Conservation (phyloP, 2,888 invertebrate species). For the Pandemis corylana region DNA sequence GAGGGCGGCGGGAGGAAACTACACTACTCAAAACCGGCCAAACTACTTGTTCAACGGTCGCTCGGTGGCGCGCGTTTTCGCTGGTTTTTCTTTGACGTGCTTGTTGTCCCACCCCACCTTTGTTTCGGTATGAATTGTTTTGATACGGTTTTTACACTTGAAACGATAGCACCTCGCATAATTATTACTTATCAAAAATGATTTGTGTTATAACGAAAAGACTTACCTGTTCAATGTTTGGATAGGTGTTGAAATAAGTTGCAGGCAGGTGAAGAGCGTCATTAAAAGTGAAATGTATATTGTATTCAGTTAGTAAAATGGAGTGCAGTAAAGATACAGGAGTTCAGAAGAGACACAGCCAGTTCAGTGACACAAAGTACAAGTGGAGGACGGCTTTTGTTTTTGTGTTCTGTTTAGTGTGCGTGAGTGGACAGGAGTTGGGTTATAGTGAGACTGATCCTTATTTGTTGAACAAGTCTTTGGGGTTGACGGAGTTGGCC, state of each 20-base stretch:
- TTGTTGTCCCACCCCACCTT: conserved; percentile 68
- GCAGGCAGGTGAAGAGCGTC: conserved; percentile 61
- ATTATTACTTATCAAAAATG: conserved; percentile 50
- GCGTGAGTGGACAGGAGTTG: conserved; percentile 69
- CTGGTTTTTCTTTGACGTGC: conserved; percentile 65
- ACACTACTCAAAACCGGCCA: conserved; percentile 74
- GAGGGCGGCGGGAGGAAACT: conserved; percentile 61
- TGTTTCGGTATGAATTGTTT: conserved; percentile 69
- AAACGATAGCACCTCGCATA: conserved; percentile 45
- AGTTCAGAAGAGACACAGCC: conserved; percentile 80
- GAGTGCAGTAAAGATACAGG: conserved; percentile 78
- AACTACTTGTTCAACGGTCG: conserved; percentile 81
- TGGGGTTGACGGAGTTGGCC: conserved; percentile 84
- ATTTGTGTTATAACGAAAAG: conserved; percentile 48
- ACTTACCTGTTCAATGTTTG: conserved; percentile 65
- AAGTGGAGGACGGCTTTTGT: conserved; percentile 80
- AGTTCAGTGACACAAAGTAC: conserved; percentile 82
- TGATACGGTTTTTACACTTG: conserved; percentile 41
- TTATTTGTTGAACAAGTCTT: conserved; percentile 74
- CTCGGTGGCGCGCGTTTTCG: conserved; percentile 73
- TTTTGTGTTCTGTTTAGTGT: conserved; percentile 60
- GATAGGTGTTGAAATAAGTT: conserved; percentile 62
- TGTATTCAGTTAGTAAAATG: conserved; percentile 70
- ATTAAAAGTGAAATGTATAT: conserved; percentile 76
- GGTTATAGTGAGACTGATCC: conserved; percentile 65